These are phyloP conservation scores for Noctua janthina DNA, from an alignment of 2,888 invertebrate genomes.

Conservation along the genomic window DNA sequence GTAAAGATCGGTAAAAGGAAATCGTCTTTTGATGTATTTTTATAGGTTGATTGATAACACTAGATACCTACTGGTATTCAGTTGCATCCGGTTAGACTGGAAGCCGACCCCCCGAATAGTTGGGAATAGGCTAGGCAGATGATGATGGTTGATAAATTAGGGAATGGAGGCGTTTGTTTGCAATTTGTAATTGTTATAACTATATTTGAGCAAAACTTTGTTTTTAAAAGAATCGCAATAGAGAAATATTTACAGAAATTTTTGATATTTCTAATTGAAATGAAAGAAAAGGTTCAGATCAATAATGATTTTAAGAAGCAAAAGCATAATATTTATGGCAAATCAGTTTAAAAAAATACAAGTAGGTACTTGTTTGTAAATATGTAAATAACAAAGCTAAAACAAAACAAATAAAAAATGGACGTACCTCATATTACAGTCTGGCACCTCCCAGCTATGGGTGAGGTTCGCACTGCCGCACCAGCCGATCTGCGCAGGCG, in stretches of 20 bases:
- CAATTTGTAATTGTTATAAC: neutral
- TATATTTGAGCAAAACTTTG: neutral
- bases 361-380: conserved; percentile 8
- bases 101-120: neutral
- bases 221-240: neutral
- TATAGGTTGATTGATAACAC: neutral
- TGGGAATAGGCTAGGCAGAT: neutral
- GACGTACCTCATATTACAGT: conserved; percentile 36
- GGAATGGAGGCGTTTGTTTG: neutral
- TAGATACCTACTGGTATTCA: neutral
- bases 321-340: neutral
- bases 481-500: conserved; percentile 20
- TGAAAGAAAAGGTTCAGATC: neutral
- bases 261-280: conserved; percentile 6
- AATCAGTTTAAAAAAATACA: neutral
- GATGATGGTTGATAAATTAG: neutral
- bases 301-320: neutral
- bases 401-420: neutral
- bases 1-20: neutral
- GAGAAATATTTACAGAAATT: neutral
- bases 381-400: conserved; percentile 1
- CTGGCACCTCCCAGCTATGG: conserved; percentile 7
- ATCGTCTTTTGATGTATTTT: neutral
- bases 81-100: neutral
- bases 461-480: conserved; percentile 1